A percentile compares a stretch with the other conserved stretches of the same genome.
Evolutionary conservation across 2,113 vertebrate species (phyloP).

Genomic region (Megaceryle maxima): DNA sequence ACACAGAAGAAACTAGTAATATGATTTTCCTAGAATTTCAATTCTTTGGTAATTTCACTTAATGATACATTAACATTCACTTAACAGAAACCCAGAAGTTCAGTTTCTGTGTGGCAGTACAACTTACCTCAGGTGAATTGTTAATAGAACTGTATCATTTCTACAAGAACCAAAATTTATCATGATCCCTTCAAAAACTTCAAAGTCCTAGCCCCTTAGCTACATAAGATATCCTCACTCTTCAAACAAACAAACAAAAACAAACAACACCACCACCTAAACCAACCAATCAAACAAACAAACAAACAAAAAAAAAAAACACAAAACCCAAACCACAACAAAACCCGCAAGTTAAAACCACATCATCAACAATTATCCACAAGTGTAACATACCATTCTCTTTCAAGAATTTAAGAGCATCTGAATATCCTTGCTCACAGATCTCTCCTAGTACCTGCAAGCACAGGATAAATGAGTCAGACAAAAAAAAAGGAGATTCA

Average conservation of each 20-base stretch:
- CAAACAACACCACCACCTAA: neutral
- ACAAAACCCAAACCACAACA: neutral
- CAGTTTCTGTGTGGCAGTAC: neutral
- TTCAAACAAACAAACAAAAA: neutral
- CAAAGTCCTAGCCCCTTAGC: neutral
- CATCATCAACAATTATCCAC: neutral
- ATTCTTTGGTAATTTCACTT: neutral
- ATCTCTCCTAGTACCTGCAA: slow-evolving; percentile 84
- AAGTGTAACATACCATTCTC: slow-evolving; percentile 82
- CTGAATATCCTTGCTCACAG: slow-evolving; percentile 89
- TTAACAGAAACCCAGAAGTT: neutral
- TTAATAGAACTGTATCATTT: neutral
- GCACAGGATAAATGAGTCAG: neutral
- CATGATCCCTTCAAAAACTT: neutral
- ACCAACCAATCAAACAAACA: neutral
- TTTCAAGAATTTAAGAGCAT: slow-evolving; percentile 85
- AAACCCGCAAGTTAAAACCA: neutral
- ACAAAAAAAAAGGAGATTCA: neutral
- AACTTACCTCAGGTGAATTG: neutral
- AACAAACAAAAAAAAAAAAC: neutral
- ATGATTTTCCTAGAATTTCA: neutral
- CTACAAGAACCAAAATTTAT: neutral
- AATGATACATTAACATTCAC: neutral
- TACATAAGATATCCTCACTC: neutral
- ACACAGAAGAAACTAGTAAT: neutral